phyloP scores from a whole-genome alignment of 2,797 vertebrate genomes.

The Tangara arthus region DNA sequence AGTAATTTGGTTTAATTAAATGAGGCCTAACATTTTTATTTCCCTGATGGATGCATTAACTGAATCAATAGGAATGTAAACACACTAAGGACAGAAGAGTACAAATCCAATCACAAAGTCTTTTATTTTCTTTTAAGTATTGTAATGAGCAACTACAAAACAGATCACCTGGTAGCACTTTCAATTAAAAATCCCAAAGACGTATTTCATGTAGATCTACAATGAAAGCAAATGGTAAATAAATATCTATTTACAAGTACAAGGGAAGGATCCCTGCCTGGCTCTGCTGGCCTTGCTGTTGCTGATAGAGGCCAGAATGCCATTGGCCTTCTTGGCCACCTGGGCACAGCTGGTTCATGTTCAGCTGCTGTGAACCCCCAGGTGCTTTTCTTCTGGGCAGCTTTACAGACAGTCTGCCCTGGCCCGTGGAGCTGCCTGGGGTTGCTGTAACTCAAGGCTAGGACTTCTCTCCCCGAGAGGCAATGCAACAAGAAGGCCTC shows the following conservation, averaged over 20 bases:
- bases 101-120: constrained; percentile 37
- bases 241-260: background rate
- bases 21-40: constrained; percentile 54
- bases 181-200: constrained; percentile 2
- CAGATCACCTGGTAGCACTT: background rate
- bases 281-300: background rate
- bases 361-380: rapidly evolving
- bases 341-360: background rate
- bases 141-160: constrained; percentile 2
- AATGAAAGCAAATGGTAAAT: background rate
- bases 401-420: background rate
- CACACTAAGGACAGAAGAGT: background rate
- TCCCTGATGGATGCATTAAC: constrained; percentile 53
- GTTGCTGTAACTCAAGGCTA: rapidly evolving
- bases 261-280: background rate
- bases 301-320: background rate
- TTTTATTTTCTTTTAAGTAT: constrained; percentile 21
- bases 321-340: background rate
- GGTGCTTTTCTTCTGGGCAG: background rate
- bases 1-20: constrained; percentile 67
- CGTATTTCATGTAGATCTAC: background rate
- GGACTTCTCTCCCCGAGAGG: background rate
- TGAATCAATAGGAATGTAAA: constrained; percentile 53
- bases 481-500: background rate
- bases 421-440: background rate